Base-by-base conservation (phyloP, 1,140 invertebrate species). In the Bombus superbus region DNA sequence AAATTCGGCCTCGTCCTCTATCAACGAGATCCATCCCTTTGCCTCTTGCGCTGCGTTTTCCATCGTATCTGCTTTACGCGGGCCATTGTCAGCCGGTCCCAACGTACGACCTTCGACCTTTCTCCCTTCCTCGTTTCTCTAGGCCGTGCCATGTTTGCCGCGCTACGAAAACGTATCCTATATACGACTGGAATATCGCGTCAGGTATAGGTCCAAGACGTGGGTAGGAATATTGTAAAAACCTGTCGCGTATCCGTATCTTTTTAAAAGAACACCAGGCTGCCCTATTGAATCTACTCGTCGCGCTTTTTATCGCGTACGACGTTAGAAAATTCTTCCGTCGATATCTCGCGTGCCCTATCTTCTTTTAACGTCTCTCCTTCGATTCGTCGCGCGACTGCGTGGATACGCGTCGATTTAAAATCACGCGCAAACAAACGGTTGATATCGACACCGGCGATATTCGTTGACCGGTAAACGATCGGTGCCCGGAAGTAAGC, bases 1-100 rank as follows among this genome's bases (percentile, higher is more conserved):
- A 94, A 93, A 92, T 88, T 90, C 81, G 73, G 68, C 57, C 74
- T 71, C 79, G 81, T 86, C 88, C 82, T 87, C 85, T 92, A 93
- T 94, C 93, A 92, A 92, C 91, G 92, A 88, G 87, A 83, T 81
- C 78, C 81, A 32, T 32, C 32, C 32, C 32, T 32, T 32, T 32
- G 71, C 83, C 71, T 42, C n/a, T n/a, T n/a, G 32, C 38, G 1
- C n/a, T n/a, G 69, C 77, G 53, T 86, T 84, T 78, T 72, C 77
- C 87, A 72, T 90, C 88, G 83, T 89, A 88, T 88, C 87, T 89
- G 87, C 91, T 87, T 91, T 90, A 91, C 91, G 86, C 73, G 85
- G 75, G 71, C 86, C 82, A 88, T 92, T 92, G 85, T 91, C 81
- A 86, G 76, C 38, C 78, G 59, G 35, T 10, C 59, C n/a, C 35